Evolutionary conservation across 2,888 invertebrate species (phyloP).

Genomic region (Coenonympha glycerion): DNA sequence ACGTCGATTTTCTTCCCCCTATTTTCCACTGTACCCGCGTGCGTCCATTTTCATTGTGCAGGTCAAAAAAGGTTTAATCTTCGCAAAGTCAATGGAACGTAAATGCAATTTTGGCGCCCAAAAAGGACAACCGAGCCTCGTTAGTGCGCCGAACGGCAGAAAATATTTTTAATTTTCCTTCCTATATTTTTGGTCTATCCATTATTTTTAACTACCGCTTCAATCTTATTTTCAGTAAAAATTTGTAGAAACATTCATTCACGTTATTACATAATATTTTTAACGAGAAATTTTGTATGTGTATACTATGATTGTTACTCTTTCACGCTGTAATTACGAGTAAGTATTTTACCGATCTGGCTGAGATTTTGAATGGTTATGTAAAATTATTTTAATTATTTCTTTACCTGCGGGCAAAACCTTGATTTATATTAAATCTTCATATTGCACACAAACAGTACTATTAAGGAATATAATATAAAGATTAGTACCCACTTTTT

Average conservation of each 20-base stretch:
- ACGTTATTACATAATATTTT: background rate
- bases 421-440: no score
- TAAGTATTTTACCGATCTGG: no score
- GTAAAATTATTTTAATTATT: background rate
- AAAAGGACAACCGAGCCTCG: slow-evolving; percentile 31
- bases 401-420: no score
- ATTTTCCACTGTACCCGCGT: background rate
- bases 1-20: background rate
- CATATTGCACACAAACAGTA: no score
- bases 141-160: slow-evolving; percentile 35
- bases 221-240: slow-evolving; percentile 3
- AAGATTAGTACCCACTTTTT: no score
- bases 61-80: slow-evolving; percentile 16
- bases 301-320: no score
- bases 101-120: slow-evolving; percentile 28
- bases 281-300: no score
- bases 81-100: slow-evolving; percentile 19
- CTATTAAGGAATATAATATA: no score
- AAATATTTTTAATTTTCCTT: slow-evolving; percentile 63
- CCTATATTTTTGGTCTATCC: slow-evolving; percentile 43
- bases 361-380: background rate
- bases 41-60: slow-evolving; percentile 4
- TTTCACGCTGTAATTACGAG: no score
- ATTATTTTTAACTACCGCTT: slow-evolving; percentile 50
- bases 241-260: background rate